Evolutionary conservation across 2,113 vertebrate species (phyloP).

Genomic region (Diglossa brunneiventris): DNA sequence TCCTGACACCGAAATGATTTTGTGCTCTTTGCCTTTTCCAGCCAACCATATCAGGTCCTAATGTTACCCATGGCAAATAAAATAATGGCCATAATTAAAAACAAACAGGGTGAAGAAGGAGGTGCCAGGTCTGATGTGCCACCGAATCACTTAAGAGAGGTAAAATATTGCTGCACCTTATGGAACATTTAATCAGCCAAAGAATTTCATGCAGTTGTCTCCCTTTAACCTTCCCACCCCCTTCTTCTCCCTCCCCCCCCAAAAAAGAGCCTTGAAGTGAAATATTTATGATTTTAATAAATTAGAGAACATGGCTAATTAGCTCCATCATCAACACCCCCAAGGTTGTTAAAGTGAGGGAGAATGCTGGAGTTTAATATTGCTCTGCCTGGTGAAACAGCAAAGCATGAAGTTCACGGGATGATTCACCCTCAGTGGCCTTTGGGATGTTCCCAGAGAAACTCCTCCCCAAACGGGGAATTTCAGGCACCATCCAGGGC

Average conservation of each 20-base stretch:
- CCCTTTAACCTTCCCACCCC: constrained; percentile 47
- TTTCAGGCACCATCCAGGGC: not conserved
- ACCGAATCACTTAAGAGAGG: constrained; percentile 7
- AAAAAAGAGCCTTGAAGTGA: not conserved
- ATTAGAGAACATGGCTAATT: constrained; percentile 66
- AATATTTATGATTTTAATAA: constrained; percentile 78
- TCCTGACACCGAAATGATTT: not conserved
- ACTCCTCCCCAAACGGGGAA: not conserved
- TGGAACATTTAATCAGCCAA: constrained; percentile 62
- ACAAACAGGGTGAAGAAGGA: constrained; percentile 41
- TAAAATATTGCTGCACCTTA: constrained; percentile 45
- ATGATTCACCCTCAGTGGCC: rapidly evolving
- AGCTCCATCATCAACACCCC: constrained; percentile 59
- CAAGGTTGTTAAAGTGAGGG: not conserved
- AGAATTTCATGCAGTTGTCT: constrained; percentile 58
- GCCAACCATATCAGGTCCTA: not conserved
- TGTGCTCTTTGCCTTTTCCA: not conserved
- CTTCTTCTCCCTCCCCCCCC: not conserved
- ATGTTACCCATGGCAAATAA: not conserved
- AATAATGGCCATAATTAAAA: constrained; percentile 60
- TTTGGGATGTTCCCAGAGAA: not conserved
- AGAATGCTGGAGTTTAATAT: not conserved
- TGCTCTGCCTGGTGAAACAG: not conserved
- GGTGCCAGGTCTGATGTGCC: not conserved
- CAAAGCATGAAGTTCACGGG: not conserved